Evolutionary conservation across 2,113 vertebrate genomes (phyloP), one percentile per base, ranked within the genome.

Genomic region (Romanogobio albipinnatus): DNA sequence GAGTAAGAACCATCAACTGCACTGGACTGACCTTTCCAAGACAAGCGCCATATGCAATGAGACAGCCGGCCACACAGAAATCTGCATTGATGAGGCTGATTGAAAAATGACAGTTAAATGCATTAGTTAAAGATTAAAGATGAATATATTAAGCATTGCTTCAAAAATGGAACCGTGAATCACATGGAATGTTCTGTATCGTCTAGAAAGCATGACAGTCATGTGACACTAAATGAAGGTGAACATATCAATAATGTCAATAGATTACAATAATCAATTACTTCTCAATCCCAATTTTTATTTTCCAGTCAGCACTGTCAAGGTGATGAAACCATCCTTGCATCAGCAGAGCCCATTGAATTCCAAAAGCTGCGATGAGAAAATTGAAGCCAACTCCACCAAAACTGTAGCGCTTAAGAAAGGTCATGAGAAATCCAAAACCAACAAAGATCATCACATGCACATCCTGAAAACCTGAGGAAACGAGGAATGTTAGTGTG

Each of bases 401-500:
- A 0, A 97, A 99, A 84, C 97, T 96, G 0, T 99, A 99, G 64
- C 95, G 95, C 91, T 97, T 96, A 79, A 99, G 94, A 91, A 99
- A 99, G 0, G 95, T 97, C 98, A 99, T 99, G 85, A 99, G 96
- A 92, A 98, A 99, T 36, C 98, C 98, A 85, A 99, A 99, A 33
- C 98, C 98, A 85, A 99, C 96, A 86, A 99, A 99, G 88, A 99
- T 96, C 98, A 99, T 99, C 87, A 97, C 97, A 0, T 99, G 97
- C 83, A 99, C 98, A 56, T 99, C 98, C 93, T 99, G 96, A 91
- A 99, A 99, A 90, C 97, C 98, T 99, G 90, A 17, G 6, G 75
- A 8, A 53, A 8, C 80, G 39, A 24, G 19, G 86, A 11, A 24
- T 9, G 3, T 45, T 6, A n/a, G 4, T 9, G 19, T 7, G 59